phyloP scores from a whole-genome alignment of 2,797 vertebrate genomes.

The Argya squamiceps region DNA sequence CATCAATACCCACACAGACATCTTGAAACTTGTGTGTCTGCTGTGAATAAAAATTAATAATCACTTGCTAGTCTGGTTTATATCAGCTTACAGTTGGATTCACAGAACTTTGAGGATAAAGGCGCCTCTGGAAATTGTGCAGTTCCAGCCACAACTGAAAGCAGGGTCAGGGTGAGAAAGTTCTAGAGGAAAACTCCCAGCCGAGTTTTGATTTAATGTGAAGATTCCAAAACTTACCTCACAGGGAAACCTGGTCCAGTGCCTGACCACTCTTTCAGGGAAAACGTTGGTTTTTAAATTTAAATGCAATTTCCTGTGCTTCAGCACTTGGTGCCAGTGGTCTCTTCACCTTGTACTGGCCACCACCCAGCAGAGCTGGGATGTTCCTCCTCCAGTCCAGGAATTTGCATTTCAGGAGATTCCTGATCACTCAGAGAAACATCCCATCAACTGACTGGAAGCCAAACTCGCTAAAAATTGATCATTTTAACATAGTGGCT shows the following conservation, averaged over 20 bases:
- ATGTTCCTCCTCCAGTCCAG: background rate
- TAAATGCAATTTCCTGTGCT: background rate
- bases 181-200: accelerated
- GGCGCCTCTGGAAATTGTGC: background rate
- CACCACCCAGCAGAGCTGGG: background rate
- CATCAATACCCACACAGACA: background rate
- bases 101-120: background rate
- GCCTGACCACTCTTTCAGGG: background rate
- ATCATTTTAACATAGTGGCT: background rate
- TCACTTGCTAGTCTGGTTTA: background rate
- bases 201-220: background rate
- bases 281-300: background rate
- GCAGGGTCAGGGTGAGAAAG: background rate
- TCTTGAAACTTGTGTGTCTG: background rate
- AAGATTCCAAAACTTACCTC: accelerated
- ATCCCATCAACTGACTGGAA: background rate
- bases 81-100: background rate
- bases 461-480: background rate
- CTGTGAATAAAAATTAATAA: background rate
- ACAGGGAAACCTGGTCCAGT: background rate
- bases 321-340: accelerated
- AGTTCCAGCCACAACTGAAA: background rate
- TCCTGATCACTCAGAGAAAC: background rate
- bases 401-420: background rate
- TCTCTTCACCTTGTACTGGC: background rate